Evolutionary conservation across 2,797 vertebrate species (phyloP).

Genomic region (Astyanax mexicanus): DNA sequence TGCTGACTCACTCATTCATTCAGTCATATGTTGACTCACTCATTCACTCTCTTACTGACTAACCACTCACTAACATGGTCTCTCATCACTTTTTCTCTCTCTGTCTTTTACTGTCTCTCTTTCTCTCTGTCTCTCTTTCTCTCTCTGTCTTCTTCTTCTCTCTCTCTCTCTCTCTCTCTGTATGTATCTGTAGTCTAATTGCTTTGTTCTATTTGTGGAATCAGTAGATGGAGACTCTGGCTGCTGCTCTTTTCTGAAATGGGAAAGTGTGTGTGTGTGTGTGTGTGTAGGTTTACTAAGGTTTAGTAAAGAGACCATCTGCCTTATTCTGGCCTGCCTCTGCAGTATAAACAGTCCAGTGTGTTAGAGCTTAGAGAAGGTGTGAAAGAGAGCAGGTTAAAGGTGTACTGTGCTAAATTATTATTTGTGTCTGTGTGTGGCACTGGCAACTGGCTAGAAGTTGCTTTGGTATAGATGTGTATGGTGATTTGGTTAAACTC

Average conservation of each 20-base stretch:
- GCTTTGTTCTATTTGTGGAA: constrained; percentile 56
- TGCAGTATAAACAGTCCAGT: constrained; percentile 34
- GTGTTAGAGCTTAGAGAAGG: constrained; percentile 18
- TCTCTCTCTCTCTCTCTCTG: constrained; percentile 40
- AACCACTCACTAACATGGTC: background rate
- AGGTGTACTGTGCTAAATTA: background rate
- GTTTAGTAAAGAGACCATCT: constrained; percentile 52
- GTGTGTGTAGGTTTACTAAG: constrained; percentile 48
- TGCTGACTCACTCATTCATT: background rate
- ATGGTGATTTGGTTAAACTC: background rate
- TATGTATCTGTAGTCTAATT: constrained; percentile 53
- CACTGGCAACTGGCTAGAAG: background rate
- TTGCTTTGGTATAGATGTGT: constrained; percentile 59
- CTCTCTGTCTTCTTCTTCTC: constrained; percentile 30
- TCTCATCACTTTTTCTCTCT: background rate
- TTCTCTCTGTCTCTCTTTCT: background rate
- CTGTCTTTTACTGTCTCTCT: background rate
- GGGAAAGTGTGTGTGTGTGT: constrained; percentile 44
- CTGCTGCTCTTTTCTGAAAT: constrained; percentile 40
- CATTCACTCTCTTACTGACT: background rate
- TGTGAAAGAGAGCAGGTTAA: constrained; percentile 30
- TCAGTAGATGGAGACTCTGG: constrained; percentile 45
- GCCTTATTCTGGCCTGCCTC: constrained; percentile 34
- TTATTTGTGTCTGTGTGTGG: constrained; percentile 22
- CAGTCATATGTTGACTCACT: background rate